A percentile compares a stretch with the other conserved stretches of the same genome.
phyloP scores from a whole-genome alignment of 2,797 vertebrate species.

The Gallirallus australis region DNA sequence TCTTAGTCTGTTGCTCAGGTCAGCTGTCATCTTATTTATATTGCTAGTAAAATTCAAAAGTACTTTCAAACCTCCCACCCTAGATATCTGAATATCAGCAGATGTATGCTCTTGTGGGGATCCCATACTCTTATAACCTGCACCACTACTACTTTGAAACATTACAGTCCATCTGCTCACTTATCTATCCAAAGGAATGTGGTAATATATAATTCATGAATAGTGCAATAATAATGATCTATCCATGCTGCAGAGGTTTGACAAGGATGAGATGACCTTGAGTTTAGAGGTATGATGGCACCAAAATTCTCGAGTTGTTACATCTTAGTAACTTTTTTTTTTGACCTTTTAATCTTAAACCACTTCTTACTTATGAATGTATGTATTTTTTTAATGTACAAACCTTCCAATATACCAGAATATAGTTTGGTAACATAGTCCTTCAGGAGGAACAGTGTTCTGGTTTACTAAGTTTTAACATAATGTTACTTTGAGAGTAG shows the following conservation, averaged over 20 bases:
- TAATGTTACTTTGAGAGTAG: background rate
- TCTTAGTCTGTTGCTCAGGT: background rate
- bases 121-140: background rate
- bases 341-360: background rate
- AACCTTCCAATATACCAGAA: background rate
- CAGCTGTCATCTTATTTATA: background rate
- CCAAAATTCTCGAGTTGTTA: background rate
- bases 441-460: background rate
- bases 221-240: background rate
- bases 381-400: background rate
- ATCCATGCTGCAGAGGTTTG: background rate
- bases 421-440: background rate
- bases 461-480: background rate
- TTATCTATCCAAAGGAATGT: background rate
- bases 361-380: background rate
- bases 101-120: background rate
- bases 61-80: background rate
- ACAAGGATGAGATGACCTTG: background rate
- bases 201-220: background rate
- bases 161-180: background rate
- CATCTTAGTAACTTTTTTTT: background rate
- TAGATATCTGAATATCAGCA: background rate
- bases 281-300: background rate
- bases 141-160: background rate
- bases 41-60: background rate